Base-by-base conservation (phyloP, 2,797 vertebrate genomes). In the Sebastes vulpes region DNA sequence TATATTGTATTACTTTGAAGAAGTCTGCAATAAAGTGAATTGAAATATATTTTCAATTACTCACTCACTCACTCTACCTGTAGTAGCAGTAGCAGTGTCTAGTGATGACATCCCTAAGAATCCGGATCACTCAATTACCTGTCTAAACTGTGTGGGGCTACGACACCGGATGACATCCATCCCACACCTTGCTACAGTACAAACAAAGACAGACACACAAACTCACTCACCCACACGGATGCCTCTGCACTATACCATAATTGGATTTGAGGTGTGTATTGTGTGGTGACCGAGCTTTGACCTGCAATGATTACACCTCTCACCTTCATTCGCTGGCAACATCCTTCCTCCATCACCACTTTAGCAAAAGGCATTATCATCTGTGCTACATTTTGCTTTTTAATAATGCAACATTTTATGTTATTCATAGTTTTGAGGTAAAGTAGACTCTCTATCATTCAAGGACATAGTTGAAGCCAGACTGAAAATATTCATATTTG, bases 261-360 rank as follows among this genome's bases (percentile, higher is more conserved):
- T 81, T 75, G 58, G 63, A 82, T 72, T 29, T 72, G 56, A 23
- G 38, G 56, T 53, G 69, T 70, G 63, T 56, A 18, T 53, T 54
- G 16, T 56, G 6, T 31, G 29, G 63, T 50, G 67, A 54, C 52
- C 18, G 2, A 3, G 50, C 59, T 26, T 61, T 70, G 80, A 53
- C 78, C 67, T 20, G 48, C 42, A 6, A n/a, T 58, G 54, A 87
- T 81, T 72, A 75, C 73, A 72, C 42, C 42, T 59, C 28, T 88
- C 65, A 69, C 63, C 78, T 75, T 46, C 5, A 68, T 57, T 67
- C 53, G 35, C 48, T 20, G 5, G n/a, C 48, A 77, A 8, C 74
- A 67, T 79, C 65, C 68, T 61, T 72, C 65, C 61, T 70, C 58
- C 11, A 48, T 73, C 65, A 6, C 25, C 7, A 14, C 48, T 61